Evolutionary conservation across 1,140 invertebrate genomes (phyloP), one percentile per base, ranked within the genome.

Genomic region (Elysia chlorotica): DNA sequence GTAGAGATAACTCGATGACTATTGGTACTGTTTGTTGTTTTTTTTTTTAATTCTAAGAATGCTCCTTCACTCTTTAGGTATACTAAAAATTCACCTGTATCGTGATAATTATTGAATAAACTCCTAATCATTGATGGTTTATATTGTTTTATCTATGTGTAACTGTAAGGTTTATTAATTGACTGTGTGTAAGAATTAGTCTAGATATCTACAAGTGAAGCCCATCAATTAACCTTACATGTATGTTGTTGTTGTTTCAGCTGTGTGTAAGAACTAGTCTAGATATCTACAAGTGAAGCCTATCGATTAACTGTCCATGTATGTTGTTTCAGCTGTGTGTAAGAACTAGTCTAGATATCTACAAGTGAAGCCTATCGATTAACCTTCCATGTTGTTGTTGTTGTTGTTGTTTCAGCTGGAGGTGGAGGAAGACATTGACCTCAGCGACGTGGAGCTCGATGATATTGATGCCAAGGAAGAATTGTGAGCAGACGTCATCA

Each of bases 341-440:
- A 36, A 35, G 23, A 41, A 56, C 6, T 63, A n/a, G 23, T n/a
- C 57, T 54, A 48, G n/a, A 48, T 14, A 10, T 48, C 10, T 14
- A 48, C 10, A 10, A 48, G 41, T n/a, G n/a, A n/a, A n/a, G n/a
- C n/a, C n/a, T n/a, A n/a, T n/a, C n/a, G n/a, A n/a, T n/a, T n/a
- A n/a, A n/a, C n/a, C n/a, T 10, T 48, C n/a, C 41, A 14, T 48
- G 10, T 48, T n/a, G n/a, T 2, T 19, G 33, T 23, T 17, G n/a
- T 38, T 19, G n/a, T 57, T 65, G 5, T 75, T 62, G 56, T 83
- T 79, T 36, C 76, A 83, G 80, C 88, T 95, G 74, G 94, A 95
- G 31, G 90, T 90, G 48, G 95, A 96, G 88, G 96, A 98, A 80
- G 96, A 98, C 75, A 94, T 96, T 76, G 96, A 97, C 89, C 90